Evolutionary conservation across 2,888 invertebrate species (phyloP).

Genomic region (Lapara coniferarum): DNA sequence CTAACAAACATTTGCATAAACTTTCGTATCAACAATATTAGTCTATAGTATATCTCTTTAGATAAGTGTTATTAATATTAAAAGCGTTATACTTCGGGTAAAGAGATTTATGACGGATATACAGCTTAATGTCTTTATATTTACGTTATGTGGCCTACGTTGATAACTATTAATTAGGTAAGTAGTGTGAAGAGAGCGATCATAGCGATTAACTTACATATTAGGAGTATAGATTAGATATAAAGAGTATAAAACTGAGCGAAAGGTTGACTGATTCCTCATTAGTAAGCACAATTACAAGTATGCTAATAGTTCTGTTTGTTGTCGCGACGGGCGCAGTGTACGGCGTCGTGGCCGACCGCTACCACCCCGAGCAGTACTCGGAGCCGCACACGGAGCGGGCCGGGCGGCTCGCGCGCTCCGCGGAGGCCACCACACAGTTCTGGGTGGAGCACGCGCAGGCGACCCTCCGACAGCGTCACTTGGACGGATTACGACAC

Average conservation of each 20-base stretch:
- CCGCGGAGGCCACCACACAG: conserved; percentile 33
- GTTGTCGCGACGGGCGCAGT: background rate
- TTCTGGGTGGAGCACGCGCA: conserved; percentile 40
- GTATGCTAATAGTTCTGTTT: conserved; percentile 5
- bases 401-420: background rate
- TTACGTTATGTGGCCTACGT: background rate
- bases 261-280: background rate
- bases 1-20: no score
- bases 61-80: no score
- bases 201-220: background rate
- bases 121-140: no score
- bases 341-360: conserved; percentile 30
- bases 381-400: conserved; percentile 8
- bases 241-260: conserved; percentile 23
- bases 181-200: background rate
- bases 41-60: no score
- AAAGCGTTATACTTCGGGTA: no score
- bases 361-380: conserved; percentile 29
- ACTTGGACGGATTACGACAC: conserved; percentile 51
- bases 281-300: background rate
- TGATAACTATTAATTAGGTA: background rate
- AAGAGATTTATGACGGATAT: no score
- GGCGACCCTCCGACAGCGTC: conserved; percentile 34
- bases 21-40: no score
- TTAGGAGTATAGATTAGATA: conserved; percentile 15